Evolutionary conservation across 2,797 vertebrate genomes (phyloP), one percentile per base, ranked within the genome.

Genomic region (Cuculus canorus): DNA sequence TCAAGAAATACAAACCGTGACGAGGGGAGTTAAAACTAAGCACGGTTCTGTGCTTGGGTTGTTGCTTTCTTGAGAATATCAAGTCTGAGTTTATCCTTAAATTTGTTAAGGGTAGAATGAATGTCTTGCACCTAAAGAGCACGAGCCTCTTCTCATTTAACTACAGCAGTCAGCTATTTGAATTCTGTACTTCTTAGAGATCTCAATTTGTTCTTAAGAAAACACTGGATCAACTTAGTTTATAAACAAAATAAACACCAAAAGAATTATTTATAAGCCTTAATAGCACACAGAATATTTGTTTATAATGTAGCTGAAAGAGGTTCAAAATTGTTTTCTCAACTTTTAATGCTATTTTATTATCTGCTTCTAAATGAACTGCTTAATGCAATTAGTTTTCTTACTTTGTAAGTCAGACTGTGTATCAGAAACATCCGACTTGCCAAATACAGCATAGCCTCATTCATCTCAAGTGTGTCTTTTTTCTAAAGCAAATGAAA

Each of bases 401-500:
- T 79, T 60, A 71, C 53, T 86, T 60, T 54, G 15, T 64, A 70
- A 79, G 56, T 91, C 92, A 88, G 73, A 72, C 66, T 0, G 0
- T 57, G 43, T n/a, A 92, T 84, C 90, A 95, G 86, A 95, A 93
- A 77, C 90, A 93, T 61, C 59, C 85, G 93, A 66, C 77, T 82
- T 72, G 65, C 72, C 89, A 93, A 91, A 84, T 32, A 60, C 87
- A 86, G 88, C 80, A 92, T 63, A 86, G 64, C 39, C 77, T 95
- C 90, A 95, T 94, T 95, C 84, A 95, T 95, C 91, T 93, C 68
- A 59, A 91, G 90, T 60, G 89, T 88, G 89, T 86, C 80, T 82
- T 92, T 81, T 23, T 63, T 76, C 91, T 73, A 92, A 90, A 48
- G 76, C 60, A 76, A 63, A 88, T 92, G 85, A 97, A 96, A 90